phyloP scores from a whole-genome alignment of 2,797 vertebrate species.

The Phalloptychus januarius region DNA sequence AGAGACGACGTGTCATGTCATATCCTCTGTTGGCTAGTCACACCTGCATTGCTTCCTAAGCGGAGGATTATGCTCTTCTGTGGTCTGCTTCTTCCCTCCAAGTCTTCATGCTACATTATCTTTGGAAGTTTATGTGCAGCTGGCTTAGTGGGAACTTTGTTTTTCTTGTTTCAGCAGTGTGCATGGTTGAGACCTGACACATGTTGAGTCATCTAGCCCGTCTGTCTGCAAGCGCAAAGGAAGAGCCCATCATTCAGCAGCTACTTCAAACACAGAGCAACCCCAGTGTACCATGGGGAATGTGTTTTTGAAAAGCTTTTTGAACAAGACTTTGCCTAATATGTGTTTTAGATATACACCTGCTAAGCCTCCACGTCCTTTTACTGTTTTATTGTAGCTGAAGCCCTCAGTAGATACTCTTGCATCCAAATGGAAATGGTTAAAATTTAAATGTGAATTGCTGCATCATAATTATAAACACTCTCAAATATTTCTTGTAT shows the following conservation, averaged over 20 bases:
- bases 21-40: conserved; percentile 51
- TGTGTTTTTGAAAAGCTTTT: conserved; percentile 55
- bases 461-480: conserved; percentile 7
- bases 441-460: conserved; percentile 17
- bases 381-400: conserved; percentile 49
- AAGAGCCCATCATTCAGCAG: conserved; percentile 70
- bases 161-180: conserved; percentile 56
- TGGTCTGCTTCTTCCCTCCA: conserved; percentile 44
- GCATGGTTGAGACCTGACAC: conserved; percentile 61
- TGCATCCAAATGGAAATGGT: conserved; percentile 17
- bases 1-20: conserved; percentile 58
- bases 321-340: conserved; percentile 34
- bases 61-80: conserved; percentile 34
- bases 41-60: conserved; percentile 59
- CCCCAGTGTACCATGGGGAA: conserved; percentile 52
- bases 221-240: conserved; percentile 63
- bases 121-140: conserved; percentile 54
- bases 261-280: conserved; percentile 60
- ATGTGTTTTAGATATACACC: conserved; percentile 62
- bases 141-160: conserved; percentile 61
- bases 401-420: conserved; percentile 18
- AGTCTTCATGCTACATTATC: conserved; percentile 39
- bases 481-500: conserved; percentile 5
- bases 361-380: conserved; percentile 44
- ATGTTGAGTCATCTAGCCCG: conserved; percentile 67